Base-by-base conservation (phyloP, 92 coral and sea anemone species). In the Epizoanthus ramosus region DNA sequence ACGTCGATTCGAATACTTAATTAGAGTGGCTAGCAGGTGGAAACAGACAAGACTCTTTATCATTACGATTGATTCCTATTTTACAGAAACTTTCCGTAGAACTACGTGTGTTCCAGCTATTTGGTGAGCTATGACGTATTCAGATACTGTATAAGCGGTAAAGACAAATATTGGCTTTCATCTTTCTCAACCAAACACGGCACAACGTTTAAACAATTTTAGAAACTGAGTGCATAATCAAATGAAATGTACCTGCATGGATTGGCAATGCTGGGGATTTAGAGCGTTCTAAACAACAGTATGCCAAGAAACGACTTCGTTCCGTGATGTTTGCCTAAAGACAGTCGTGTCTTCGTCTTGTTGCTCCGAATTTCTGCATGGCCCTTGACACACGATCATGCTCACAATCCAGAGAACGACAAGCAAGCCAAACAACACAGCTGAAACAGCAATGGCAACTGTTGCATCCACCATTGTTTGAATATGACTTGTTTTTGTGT, bases 401-500 rank as follows among this genome's bases (percentile, higher is more conserved):
- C 71, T 61, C 15, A 77, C 69, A 43, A 63, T 8, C 82, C 82
- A 77, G 2, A 41, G 16, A 14, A 77, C 13, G 39, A 77, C 82
- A 7, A 77, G 43, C 5, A 77, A 25, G 5, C 70, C 82, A 77
- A 77, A 77, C 59, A 77, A 61, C 22, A 77, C 71, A 4, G 57
- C 82, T 12, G 82, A 77, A 4, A 77, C 59, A 2, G 56, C 82
- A 60, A 77, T 21, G 14, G 82, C 82, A 2, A 61, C 82, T 77
- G 69, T 41, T 13, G 58, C 45, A 69, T 39, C 71, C 4, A 60
- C 70, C 82, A 77, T 77, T 15, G 17, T 76, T 24, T 2, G 24
- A 60, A 18, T 12, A 43, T 4, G 43, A 76, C 5, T 61, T 10
- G 71, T 22, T 57, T 61, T 37, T 31, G 39, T 37, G 37, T 61